Base-by-base conservation (phyloP, 2,113 vertebrate species). In the Eupsittula cactorum region DNA sequence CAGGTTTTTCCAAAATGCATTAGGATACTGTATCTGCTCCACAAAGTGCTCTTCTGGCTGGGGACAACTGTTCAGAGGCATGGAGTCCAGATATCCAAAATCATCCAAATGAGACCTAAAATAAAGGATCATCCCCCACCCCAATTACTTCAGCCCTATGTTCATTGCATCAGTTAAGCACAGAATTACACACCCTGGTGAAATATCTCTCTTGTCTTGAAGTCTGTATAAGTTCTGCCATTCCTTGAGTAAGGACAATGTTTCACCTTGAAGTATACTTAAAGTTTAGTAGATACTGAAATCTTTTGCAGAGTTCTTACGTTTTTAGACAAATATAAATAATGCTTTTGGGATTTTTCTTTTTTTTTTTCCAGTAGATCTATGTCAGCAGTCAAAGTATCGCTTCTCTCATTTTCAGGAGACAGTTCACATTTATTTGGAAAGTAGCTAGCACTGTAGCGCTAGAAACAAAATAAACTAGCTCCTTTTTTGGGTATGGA, bases 341-440 rank as follows among this genome's bases (percentile, higher is more conserved):
- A 5, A 23, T 90, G 14, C 1, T 69, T 74, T 81, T 52, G 27
- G 25, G 17, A n/a, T 21, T 29, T 35, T 33, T n/a, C n/a, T n/a
- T 44, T 39, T 60, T 37, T 14, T 49, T 37, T 37, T 37, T 41
- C 4, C 19, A 57, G n/a, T 11, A 52, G 19, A 55, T 41, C 42
- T 84, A 28, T 94, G 86, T 88, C 79, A 86, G 46, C 16, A 75
- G 41, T 83, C 35, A 41, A 20, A 21, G 78, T 57, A 88, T 37
- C 55, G 71, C 25, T 95, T 96, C 93, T 94, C 90, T 90, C 28
- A 63, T 78, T 93, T 95, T 92, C 91, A 81, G 59, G 73, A 83
- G 49, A 44, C 33, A 57, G 46, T 52, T 96, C 88, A 60, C 17
- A 64, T 90, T 88, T 92, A 71, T 97, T 76, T 96, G 94, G 92